Evolutionary conservation across 2,888 invertebrate species (phyloP).

Genomic region (Eristalis pertinax): DNA sequence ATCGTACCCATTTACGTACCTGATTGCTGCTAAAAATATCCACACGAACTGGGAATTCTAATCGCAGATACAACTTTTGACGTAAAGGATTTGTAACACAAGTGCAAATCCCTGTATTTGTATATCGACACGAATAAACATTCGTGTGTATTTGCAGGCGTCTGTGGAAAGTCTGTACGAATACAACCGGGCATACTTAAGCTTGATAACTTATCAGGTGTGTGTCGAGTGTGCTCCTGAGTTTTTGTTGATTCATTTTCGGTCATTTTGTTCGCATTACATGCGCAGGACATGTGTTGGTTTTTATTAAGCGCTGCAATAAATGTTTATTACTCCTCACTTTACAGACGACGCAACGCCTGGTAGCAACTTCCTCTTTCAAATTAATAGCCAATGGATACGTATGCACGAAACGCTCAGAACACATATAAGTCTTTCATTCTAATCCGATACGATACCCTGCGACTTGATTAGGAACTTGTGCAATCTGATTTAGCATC

Average conservation of each 20-base stretch:
- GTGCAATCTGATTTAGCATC: neutral
- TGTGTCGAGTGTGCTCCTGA: neutral
- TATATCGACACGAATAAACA: neutral
- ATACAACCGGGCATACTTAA: neutral
- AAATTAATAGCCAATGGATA: neutral
- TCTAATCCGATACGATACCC: neutral
- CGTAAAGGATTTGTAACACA: neutral
- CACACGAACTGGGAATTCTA: neutral
- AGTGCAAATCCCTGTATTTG: too few relatives aligned
- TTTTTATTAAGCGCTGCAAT: constrained; percentile 8
- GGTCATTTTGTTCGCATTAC: constrained; percentile 7
- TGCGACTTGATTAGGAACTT: neutral
- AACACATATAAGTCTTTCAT: neutral
- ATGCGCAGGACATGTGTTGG: constrained; percentile 32
- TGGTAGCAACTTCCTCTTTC: neutral
- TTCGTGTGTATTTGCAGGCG: neutral
- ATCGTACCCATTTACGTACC: neutral
- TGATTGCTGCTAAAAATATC: constrained; percentile 18
- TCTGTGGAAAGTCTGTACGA: neutral
- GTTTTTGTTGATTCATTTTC: constrained; percentile 5
- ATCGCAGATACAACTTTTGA: constrained; percentile 11
- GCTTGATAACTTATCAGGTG: constrained; percentile 18
- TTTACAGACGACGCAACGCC: neutral
- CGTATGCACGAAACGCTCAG: neutral
- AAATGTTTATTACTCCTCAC: constrained; percentile 1